Evolutionary conservation across 2,113 vertebrate species (phyloP).

Genomic region (Albula glossodonta): DNA sequence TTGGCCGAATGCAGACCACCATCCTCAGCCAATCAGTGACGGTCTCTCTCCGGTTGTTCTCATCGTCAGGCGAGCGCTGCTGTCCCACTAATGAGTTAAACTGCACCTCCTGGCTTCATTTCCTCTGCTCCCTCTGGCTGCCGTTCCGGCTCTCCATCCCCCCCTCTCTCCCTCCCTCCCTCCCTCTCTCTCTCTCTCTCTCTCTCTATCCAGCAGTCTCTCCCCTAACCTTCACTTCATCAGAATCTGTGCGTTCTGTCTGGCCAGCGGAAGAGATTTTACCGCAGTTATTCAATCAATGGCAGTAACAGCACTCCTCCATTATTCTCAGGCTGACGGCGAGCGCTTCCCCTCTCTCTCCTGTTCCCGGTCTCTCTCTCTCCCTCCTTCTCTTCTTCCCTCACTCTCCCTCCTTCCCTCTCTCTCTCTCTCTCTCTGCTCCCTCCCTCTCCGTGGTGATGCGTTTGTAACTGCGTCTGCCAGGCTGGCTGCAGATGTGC

Average conservation of each 20-base stretch:
- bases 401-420: constrained; percentile 51
- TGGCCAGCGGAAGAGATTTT: constrained; percentile 45
- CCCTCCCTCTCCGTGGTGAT: constrained; percentile 35
- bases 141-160: constrained; percentile 25
- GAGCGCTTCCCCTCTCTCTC: constrained; percentile 59
- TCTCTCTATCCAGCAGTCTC: constrained; percentile 7
- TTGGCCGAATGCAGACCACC: constrained; percentile 51
- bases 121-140: not conserved
- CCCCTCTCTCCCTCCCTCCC: constrained; percentile 20
- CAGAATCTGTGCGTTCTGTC: constrained; percentile 32
- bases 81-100: constrained; percentile 38
- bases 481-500: constrained; percentile 49
- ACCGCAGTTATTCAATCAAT: constrained; percentile 92
- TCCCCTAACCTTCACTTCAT: constrained; percentile 24
- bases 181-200: constrained; percentile 13
- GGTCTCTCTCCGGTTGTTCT: constrained; percentile 36
- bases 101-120: constrained; percentile 12
- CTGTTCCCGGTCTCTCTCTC: constrained; percentile 60
- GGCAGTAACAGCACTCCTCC: constrained; percentile 77
- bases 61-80: constrained; percentile 31
- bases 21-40: constrained; percentile 57
- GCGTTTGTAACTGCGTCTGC: constrained; percentile 28
- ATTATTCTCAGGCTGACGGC: constrained; percentile 77
- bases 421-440: constrained; percentile 53
- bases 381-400: constrained; percentile 48